A percentile compares a stretch with the other conserved stretches of the same genome.
These are phyloP conservation scores for Heterotilapia buettikoferi DNA, from an alignment of 2,113 vertebrate genomes.

Conservation along the genomic window DNA sequence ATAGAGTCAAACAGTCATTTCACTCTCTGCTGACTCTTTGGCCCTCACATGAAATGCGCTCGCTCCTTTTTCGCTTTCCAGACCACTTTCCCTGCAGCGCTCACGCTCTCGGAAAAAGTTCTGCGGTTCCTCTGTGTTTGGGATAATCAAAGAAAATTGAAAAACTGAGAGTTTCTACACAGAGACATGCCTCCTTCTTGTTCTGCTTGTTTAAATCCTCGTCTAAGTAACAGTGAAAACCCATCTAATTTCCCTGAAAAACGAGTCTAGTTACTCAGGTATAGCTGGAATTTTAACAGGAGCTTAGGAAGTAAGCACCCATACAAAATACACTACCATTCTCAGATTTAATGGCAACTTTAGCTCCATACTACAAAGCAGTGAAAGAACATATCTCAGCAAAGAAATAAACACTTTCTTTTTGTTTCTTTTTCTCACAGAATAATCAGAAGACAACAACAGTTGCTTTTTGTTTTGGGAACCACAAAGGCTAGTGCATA, in stretches of 20 bases:
- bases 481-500: not conserved
- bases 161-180: not conserved
- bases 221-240: not conserved
- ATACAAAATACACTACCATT: not conserved
- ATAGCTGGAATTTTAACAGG: not conserved
- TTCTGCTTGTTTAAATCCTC: not conserved
- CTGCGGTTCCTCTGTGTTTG: not conserved
- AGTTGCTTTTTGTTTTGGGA: not conserved
- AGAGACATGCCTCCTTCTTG: not conserved
- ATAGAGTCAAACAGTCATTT: conserved; percentile 65
- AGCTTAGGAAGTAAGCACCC: not conserved
- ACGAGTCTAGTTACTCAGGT: not conserved
- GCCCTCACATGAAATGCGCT: conserved; percentile 38
- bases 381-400: not conserved
- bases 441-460: not conserved
- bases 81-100: not conserved
- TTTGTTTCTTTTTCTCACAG: not conserved
- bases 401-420: not conserved
- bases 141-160: conserved; percentile 1
- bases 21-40: conserved; percentile 61
- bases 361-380: not conserved
- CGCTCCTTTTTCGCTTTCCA: not conserved
- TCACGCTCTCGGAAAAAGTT: not conserved
- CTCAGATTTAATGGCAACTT: not conserved
- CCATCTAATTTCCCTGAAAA: not conserved